These are phyloP conservation scores for Pygathrix nemaeus DNA, from an alignment of 2,113 vertebrate species.

Conservation along the genomic window DNA sequence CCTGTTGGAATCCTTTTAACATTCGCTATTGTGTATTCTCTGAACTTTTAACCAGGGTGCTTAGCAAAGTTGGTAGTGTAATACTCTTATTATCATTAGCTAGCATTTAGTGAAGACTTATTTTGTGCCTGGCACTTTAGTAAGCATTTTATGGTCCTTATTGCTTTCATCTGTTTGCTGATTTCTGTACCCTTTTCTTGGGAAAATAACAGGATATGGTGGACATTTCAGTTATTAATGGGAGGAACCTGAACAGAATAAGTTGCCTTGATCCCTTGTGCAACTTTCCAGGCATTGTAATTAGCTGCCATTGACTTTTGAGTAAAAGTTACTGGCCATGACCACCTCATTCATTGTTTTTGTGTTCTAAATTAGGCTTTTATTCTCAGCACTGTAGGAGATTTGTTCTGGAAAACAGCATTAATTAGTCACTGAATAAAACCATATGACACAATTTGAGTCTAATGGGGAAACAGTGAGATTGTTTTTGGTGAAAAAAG, in stretches of 20 bases:
- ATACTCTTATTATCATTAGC: neutral
- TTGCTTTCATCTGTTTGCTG: neutral
- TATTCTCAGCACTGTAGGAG: neutral
- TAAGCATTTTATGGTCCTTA: neutral
- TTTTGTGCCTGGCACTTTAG: neutral
- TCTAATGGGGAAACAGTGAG: constrained; percentile 14
- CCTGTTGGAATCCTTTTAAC: neutral
- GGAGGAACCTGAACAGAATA: neutral
- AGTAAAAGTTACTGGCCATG: neutral
- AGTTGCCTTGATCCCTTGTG: neutral
- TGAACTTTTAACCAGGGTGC: neutral
- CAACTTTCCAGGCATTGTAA: neutral
- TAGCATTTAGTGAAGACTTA: neutral
- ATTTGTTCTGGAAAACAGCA: neutral
- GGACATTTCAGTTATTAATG: neutral
- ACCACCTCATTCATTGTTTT: neutral
- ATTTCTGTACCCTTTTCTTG: neutral
- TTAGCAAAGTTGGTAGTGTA: neutral
- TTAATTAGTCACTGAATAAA: constrained; percentile 50
- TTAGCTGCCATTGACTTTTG: constrained; percentile 42
- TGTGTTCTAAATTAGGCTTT: constrained; percentile 33
- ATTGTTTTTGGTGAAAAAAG: neutral
- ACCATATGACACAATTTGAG: neutral
- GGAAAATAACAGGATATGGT: neutral
- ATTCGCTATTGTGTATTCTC: neutral